Evolutionary conservation across 2,797 vertebrate genomes (phyloP), one percentile per base, ranked within the genome.

Genomic region (Capromys pilorides): DNA sequence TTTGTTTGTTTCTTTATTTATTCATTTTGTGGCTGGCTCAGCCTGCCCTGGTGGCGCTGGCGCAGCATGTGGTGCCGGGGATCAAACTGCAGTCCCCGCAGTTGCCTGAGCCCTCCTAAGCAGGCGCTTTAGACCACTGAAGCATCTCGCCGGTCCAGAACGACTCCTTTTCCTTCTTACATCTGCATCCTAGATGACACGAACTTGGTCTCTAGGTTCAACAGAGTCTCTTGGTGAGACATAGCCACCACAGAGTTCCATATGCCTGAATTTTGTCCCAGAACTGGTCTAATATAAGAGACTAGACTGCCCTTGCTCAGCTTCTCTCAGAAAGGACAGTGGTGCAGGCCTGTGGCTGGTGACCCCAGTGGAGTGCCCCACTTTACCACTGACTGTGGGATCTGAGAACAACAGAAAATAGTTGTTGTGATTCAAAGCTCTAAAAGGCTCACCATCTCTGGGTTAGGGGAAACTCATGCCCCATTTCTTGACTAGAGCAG

Each of bases 401-500:
- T 49, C 28, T 66, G 39, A 62, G 5, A 88, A 14, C 22, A 45
- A 45, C 45, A 45, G 45, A 45, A 45, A 45, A 45, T 45, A 45
- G 45, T 45, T 45, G 45, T 45, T 45, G 45, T 45, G 45, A 45
- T 45, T 45, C 45, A 45, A 8, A 45, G 45, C 45, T 45, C 45
- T 45, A 45, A 45, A 45, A 45, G 45, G 8, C 45, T 45, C 45
- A 45, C 45, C 45, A 45, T 45, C 45, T 45, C 45, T 45, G 8
- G 45, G 45, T 45, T 45, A 45, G 45, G 45, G 45, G 45, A 45
- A 45, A 45, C 45, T 45, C 45, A 45, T 4, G 4, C 45, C 45
- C 45, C 45, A 5, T 94, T 77, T 95, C 57, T 92, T 85, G 33
- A 54, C 69, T 88, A 54, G 81, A 86, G 67, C 45, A 92, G 39